Evolutionary conservation across 2,888 invertebrate genomes (phyloP).

Genomic region (Arctia plantaginis): DNA sequence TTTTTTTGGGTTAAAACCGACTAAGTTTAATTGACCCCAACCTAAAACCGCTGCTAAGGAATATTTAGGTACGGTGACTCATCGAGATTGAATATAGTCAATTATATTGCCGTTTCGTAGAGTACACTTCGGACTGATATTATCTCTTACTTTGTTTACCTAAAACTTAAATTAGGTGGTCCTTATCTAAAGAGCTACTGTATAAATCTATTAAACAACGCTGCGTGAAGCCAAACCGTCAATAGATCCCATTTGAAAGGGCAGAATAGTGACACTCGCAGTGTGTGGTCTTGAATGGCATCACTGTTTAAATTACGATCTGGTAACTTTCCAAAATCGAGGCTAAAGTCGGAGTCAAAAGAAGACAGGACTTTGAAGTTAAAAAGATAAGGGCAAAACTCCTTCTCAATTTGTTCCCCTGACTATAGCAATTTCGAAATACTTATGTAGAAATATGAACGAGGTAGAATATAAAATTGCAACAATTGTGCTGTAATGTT

Average conservation of each 20-base stretch:
- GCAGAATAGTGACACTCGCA: slow-evolving; percentile 9
- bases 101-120: neutral
- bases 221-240: slow-evolving; percentile 6
- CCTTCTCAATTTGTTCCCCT: neutral
- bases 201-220: slow-evolving; percentile 12
- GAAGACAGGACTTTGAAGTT: neutral
- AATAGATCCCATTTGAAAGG: neutral
- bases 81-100: too few species aligned
- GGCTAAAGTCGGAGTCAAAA: neutral
- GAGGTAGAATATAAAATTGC: neutral
- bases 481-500: neutral
- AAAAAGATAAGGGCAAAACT: neutral
- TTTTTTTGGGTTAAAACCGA: too few species aligned
- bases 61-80: neutral
- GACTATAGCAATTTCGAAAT: neutral
- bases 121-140: neutral
- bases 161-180: slow-evolving; percentile 5
- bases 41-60: too few species aligned
- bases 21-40: too few species aligned
- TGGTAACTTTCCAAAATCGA: too few species aligned
- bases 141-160: neutral
- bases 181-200: slow-evolving; percentile 26
- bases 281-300: slow-evolving; percentile 11
- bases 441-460: neutral
- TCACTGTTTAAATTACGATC: neutral